Evolutionary conservation across 1,140 invertebrate genomes (phyloP).

Genomic region (Trichonephila clavata): DNA sequence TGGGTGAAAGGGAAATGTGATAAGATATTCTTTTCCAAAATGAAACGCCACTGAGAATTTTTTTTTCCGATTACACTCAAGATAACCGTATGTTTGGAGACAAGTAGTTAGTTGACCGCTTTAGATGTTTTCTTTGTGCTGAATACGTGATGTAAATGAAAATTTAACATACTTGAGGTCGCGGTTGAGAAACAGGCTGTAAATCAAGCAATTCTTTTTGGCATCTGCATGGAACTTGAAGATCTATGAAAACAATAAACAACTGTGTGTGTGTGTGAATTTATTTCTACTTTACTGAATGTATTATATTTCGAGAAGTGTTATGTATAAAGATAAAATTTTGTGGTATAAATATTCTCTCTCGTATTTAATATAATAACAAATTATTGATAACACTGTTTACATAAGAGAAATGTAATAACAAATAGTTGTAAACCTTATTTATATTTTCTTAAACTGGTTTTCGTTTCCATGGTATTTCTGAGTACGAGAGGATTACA

Average conservation of each 20-base stretch:
- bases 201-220: neutral
- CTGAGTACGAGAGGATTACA: no score
- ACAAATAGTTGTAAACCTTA: no score
- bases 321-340: no score
- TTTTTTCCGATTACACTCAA: neutral
- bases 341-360: no score
- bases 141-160: constrained; percentile 12
- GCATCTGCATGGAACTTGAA: neutral
- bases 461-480: no score
- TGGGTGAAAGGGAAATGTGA: neutral
- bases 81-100: neutral
- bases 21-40: constrained; percentile 6
- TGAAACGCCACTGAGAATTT: neutral
- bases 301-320: no score
- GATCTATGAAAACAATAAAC: neutral
- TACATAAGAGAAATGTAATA: no score
- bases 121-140: constrained; percentile 33
- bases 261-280: no score
- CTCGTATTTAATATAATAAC: no score
- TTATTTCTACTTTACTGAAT: no score
- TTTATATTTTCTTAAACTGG: no score
- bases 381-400: no score
- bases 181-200: neutral
- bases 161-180: neutral
- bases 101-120: constrained; percentile 55